Evolutionary conservation across 2,113 vertebrate species (phyloP), one percentile per base, ranked within the genome.

Genomic region (Tonatia bakeri): DNA sequence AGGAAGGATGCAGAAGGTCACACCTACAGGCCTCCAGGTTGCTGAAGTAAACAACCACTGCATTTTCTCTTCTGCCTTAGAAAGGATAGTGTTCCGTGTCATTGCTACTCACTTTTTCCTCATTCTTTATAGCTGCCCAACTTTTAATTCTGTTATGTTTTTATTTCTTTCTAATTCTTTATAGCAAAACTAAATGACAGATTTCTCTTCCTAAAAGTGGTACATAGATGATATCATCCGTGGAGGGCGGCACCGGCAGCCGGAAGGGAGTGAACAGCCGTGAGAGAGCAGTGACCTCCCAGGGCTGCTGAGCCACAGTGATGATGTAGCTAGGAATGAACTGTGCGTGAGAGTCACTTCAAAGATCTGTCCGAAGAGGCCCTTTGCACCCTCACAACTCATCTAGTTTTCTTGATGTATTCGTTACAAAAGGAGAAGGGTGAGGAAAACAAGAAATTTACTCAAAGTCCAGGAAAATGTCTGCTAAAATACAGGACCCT

Each of bases 1-100:
- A 98, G 96, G 67, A 97, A 98, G 82, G 90, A 97, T 97, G 94
- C 87, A 97, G 87, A 96, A 97, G 95, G 98, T 98, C 97, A 13
- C 92, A 97, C 36, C 96, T 94, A 75, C 33, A 96, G 70, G 50
- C 93, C 83, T 90, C 52, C 90, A 76, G 77, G 76, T 96, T 90
- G 80, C 89, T 97, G 77, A 95, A 96, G 87, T 59, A 77, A 77
- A 87, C 96, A 96, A 56, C 7, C 90, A 56, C 96, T 97, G 89
- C 91, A 88, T 97, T 97, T 95, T 91, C 83, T 82, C 91, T 95
- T 93, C 64, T 96, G 95, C 95, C 92, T 90, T 81, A 93, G 95
- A 94, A 98, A 98, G 91, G 96, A 85, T 0, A 14, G 4, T 95
- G 77, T 38, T 91, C 69, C 86, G 80, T 83, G 90, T 85, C 85